phyloP scores from a whole-genome alignment of 1,140 invertebrate species.

The Drosophila persimilis region DNA sequence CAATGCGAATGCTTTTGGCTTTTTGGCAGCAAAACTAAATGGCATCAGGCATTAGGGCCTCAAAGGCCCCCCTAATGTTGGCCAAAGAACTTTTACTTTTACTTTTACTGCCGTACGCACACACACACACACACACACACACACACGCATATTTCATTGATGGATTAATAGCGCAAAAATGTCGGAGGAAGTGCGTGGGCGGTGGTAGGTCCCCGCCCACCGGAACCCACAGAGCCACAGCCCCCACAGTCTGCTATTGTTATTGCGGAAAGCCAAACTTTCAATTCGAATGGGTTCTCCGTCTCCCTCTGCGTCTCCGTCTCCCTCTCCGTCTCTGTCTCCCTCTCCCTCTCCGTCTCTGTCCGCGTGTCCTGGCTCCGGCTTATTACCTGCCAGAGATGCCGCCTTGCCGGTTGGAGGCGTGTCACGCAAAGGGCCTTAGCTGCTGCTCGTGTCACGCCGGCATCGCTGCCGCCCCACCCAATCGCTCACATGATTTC shows the following conservation, averaged over 20 bases:
- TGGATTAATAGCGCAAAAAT: constrained; percentile 4
- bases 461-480: no score
- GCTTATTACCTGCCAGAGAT: not conserved
- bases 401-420: not conserved
- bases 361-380: not conserved
- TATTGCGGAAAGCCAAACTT: not conserved
- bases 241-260: not conserved
- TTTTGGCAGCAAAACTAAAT: no score
- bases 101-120: not conserved
- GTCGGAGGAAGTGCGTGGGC: constrained; percentile 3
- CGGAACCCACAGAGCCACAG: not conserved
- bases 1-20: no score
- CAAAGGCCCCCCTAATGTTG: no score
- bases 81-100: not conserved
- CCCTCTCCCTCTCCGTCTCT: not conserved
- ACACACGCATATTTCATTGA: constrained; percentile 3
- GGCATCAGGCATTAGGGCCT: no score
- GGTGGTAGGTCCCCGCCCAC: not conserved
- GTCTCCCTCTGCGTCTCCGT: not conserved
- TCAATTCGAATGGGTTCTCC: not conserved
- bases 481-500: no score
- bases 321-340: not conserved
- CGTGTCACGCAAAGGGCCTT: no score
- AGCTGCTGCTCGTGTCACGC: no score
- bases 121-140: no score